phyloP scores from a whole-genome alignment of 1,140 invertebrate species.

The Pseudomyrmex cubaensis region DNA sequence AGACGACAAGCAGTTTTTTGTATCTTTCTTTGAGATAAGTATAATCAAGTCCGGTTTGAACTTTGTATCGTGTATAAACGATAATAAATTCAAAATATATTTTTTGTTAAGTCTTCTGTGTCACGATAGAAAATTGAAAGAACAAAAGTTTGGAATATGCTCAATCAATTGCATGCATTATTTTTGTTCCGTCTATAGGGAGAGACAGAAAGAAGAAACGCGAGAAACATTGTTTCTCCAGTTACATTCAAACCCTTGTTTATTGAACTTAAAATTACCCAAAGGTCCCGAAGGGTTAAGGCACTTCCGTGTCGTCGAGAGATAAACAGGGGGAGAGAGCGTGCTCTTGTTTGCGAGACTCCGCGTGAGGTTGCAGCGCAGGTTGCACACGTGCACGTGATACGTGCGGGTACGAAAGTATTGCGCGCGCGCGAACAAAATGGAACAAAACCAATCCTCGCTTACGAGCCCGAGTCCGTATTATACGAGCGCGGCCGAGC shows the following conservation, averaged over 20 bases:
- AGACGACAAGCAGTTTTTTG: no score
- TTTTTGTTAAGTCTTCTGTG: no score
- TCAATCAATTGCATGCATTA: no score
- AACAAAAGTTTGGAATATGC: no score
- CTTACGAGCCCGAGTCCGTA: slow-evolving; percentile 1
- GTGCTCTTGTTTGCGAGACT: slow-evolving; percentile 27
- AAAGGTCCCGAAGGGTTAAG: slow-evolving; percentile 51
- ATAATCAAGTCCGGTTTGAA: no score
- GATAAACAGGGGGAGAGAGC: slow-evolving; percentile 39
- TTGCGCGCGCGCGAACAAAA: not conserved
- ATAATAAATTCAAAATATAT: no score
- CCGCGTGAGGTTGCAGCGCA: slow-evolving; percentile 20
- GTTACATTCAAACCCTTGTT: slow-evolving; percentile 18
- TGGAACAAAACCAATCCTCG: slow-evolving; percentile 15
- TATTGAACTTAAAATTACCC: slow-evolving; percentile 41
- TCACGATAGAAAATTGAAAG: no score
- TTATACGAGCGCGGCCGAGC: slow-evolving; percentile 34
- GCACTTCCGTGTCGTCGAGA: slow-evolving; percentile 32
- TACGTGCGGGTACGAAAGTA: slow-evolving; percentile 44
- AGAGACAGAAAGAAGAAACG: not conserved
- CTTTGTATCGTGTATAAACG: no score
- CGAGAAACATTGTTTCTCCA: not conserved
- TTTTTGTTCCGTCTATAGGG: not conserved
- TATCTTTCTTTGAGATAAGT: no score
- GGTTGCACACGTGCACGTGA: slow-evolving; percentile 28